Evolutionary conservation across 2,888 invertebrate species (phyloP), one percentile per base, ranked within the genome.

Genomic region (Xylocampa areola): DNA sequence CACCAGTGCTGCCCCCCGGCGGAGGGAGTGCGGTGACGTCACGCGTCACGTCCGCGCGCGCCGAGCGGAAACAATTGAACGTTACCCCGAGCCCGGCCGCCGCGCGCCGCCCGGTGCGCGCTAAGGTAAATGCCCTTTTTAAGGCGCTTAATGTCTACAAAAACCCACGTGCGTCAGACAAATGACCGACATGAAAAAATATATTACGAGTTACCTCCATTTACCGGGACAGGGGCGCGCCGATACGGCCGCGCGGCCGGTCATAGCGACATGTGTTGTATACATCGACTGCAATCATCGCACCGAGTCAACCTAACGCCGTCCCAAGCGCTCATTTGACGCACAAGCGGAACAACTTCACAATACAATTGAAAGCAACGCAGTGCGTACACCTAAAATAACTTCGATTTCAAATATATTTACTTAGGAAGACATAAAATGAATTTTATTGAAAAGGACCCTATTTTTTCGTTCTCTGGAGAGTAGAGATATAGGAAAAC

Each of bases 161-260:
- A 87, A 89, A 88, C 81, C 79, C 82, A 84, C 87, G 88, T 82
- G 87, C 79, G 79, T 71, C 77, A 83, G 85, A 87, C 88, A 88
- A 88, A 88, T 87, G 87, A 86, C 84, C 83, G 80, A 74, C 80
- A 71, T 68, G 85, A 87, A 87, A 86, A 88, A 87, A 87, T 84
- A 85, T 86, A 84, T 84, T 73, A 82, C 84, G 67, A 77, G 74
- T 76, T 80, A 77, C 78, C 74, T 69, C 73, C 80, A 65, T 72
- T 79, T 74, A 76, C 80, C 74, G 70, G 64, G 57, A 52, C 14
- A 33, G 21, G 19, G 43, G 19, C 30, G 23, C 14, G 21, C n/a
- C 6, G 7, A 11, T 19, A 6, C 11, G 13, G 5, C 1, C 19
- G 10, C 21, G 13, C 1, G 1, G 4, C 0, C 30, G 47, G 1